Evolutionary conservation across 2,797 vertebrate species (phyloP).

Genomic region (Aselliscus stoliczkanus): DNA sequence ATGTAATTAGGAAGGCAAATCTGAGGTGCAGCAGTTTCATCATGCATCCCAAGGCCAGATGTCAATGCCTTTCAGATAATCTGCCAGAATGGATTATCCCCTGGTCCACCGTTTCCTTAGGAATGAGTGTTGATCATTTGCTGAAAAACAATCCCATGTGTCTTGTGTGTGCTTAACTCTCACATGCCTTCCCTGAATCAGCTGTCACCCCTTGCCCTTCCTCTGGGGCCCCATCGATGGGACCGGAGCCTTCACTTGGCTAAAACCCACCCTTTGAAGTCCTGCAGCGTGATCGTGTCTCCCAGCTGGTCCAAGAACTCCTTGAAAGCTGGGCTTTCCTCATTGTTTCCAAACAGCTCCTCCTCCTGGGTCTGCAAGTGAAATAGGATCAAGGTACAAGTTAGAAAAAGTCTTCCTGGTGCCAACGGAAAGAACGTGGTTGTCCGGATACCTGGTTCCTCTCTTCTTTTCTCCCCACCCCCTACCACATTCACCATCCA

Average conservation of each 20-base stretch:
- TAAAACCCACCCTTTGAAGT: slow-evolving; percentile 92
- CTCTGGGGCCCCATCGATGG: neutral
- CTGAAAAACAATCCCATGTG: neutral
- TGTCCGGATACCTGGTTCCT: neutral
- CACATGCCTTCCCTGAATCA: neutral
- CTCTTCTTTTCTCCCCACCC: neutral
- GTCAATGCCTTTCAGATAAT: neutral
- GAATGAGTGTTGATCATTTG: neutral
- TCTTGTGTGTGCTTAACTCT: neutral
- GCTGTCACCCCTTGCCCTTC: neutral
- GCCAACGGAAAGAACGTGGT: neutral
- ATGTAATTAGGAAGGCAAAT: neutral
- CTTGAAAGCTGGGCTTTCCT: slow-evolving; percentile 93
- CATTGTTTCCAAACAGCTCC: slow-evolving; percentile 94
- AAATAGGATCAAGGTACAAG: neutral
- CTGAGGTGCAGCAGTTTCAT: neutral
- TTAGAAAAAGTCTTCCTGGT: neutral
- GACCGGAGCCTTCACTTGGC: neutral
- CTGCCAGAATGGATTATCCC: neutral
- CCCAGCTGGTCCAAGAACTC: slow-evolving; percentile 92
- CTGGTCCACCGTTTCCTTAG: neutral
- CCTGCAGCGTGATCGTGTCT: slow-evolving; percentile 92
- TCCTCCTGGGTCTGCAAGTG: slow-evolving; percentile 92
- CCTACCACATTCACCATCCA: neutral
- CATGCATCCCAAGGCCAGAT: neutral